These are phyloP conservation scores for Paedocypris micromegethes DNA, from an alignment of 2,797 vertebrate species.

Conservation along the genomic window DNA sequence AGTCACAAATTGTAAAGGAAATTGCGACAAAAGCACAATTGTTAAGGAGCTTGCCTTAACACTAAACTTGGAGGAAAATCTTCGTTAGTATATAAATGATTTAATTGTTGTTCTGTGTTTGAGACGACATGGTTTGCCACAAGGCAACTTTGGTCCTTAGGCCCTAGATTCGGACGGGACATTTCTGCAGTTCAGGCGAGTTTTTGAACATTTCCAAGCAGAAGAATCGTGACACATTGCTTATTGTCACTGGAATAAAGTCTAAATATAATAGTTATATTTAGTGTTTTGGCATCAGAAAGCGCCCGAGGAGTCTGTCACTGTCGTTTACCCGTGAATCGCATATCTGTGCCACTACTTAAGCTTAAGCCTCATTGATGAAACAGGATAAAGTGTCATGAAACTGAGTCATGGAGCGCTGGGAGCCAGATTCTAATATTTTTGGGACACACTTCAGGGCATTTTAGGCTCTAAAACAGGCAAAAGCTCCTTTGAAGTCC, in stretches of 20 bases:
- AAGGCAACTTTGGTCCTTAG: too few species aligned
- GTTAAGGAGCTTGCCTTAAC: too few species aligned
- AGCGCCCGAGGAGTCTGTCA: slow-evolving; percentile 20
- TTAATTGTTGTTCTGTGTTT: too few species aligned
- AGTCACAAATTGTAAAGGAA: too few species aligned
- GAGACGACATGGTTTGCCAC: too few species aligned
- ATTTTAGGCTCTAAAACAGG: neutral
- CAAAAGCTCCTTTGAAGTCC: slow-evolving; percentile 2
- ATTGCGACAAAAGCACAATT: too few species aligned
- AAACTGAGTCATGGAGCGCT: slow-evolving; percentile 4
- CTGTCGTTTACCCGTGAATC: slow-evolving; percentile 34
- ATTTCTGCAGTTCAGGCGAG: neutral
- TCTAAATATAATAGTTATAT: slow-evolving; percentile 39
- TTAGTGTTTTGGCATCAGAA: slow-evolving; percentile 34
- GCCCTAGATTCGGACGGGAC: too few species aligned
- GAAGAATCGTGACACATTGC: slow-evolving; percentile 30
- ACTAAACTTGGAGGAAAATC: too few species aligned
- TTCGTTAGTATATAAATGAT: too few species aligned
- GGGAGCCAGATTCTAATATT: slow-evolving; percentile 2
- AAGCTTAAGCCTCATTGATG: slow-evolving; percentile 20
- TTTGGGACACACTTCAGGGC: neutral
- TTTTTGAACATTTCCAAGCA: slow-evolving; percentile 3
- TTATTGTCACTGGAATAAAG: slow-evolving; percentile 39
- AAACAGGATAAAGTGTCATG: slow-evolving; percentile 8
- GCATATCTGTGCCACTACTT: slow-evolving; percentile 12